Conservation (phyloP, 2,888 invertebrate species). For the Thera obeliscata region DNA sequence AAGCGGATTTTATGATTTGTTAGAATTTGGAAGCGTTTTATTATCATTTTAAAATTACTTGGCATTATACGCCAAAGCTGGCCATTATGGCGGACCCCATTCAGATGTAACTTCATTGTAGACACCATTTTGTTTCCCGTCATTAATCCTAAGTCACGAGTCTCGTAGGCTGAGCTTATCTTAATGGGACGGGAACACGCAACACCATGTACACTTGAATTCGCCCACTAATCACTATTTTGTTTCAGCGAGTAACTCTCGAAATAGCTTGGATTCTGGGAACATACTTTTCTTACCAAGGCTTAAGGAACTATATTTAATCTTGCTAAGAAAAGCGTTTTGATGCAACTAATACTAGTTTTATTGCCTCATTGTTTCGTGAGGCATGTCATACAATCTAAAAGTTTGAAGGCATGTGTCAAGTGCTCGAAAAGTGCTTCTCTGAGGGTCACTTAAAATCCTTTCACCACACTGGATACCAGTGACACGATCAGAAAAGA, state of each 20-base stretch:
- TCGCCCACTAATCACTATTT: conserved; percentile 53
- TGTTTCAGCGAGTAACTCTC: conserved; percentile 44
- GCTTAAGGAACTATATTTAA: too few species aligned
- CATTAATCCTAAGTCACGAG: conserved; percentile 68
- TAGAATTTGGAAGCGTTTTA: conserved; percentile 43
- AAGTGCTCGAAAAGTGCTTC: too few species aligned
- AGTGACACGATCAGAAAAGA: too few species aligned
- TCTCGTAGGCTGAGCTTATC: conserved; percentile 69
- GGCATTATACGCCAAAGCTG: conserved; percentile 34
- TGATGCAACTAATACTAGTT: too few species aligned
- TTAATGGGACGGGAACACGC: conserved; percentile 67
- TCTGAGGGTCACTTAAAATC: too few species aligned
- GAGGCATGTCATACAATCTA: too few species aligned
- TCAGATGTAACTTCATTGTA: conserved; percentile 58
- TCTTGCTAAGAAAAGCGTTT: too few species aligned
- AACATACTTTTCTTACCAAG: not conserved
- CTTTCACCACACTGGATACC: too few species aligned
- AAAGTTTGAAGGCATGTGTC: too few species aligned
- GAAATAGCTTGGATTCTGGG: conserved; percentile 24
- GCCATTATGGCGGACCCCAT: conserved; percentile 42
- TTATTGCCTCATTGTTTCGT: too few species aligned
- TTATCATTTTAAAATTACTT: conserved; percentile 39
- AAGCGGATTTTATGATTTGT: conserved; percentile 45
- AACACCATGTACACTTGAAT: conserved; percentile 54
- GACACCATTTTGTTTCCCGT: conserved; percentile 65